Evolutionary conservation across 2,888 invertebrate species (phyloP).

Genomic region (Lasioglossum calceatum): DNA sequence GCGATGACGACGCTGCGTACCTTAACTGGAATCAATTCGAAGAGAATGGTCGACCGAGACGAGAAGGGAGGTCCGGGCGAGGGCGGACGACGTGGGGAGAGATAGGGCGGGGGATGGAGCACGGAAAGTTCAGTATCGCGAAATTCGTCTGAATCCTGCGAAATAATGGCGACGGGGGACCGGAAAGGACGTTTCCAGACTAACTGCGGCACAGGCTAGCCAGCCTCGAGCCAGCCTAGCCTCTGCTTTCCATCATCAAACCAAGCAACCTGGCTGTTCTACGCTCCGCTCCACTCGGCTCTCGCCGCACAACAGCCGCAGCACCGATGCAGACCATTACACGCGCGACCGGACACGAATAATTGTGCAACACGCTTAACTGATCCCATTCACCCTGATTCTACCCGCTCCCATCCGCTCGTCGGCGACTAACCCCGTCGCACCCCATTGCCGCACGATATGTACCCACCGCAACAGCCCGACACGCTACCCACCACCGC

Average conservation of each 20-base stretch:
- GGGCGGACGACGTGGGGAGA: neutral
- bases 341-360: slow-evolving; percentile 88
- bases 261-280: slow-evolving; percentile 68
- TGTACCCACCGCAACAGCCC: slow-evolving; percentile 70
- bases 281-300: slow-evolving; percentile 68
- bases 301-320: slow-evolving; percentile 83
- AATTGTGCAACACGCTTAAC: slow-evolving; percentile 88
- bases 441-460: slow-evolving; percentile 66
- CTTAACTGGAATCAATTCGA: slow-evolving; percentile 47
- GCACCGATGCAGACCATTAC: slow-evolving; percentile 86
- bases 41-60: neutral
- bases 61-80: neutral
- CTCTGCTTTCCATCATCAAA: slow-evolving; percentile 67
- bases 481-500: slow-evolving; percentile 51
- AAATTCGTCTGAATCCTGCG: slow-evolving; percentile 61
- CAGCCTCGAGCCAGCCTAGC: slow-evolving; percentile 52
- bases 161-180: slow-evolving; percentile 63
- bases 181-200: slow-evolving; percentile 68
- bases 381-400: slow-evolving; percentile 86
- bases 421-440: slow-evolving; percentile 66
- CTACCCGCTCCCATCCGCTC: slow-evolving; percentile 80
- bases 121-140: slow-evolving; percentile 57
- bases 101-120: neutral
- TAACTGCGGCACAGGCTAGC: slow-evolving; percentile 54
- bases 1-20: slow-evolving; percentile 13